Conservation (phyloP, 1,140 invertebrate genomes). For the Lutraria rhynchaena region DNA sequence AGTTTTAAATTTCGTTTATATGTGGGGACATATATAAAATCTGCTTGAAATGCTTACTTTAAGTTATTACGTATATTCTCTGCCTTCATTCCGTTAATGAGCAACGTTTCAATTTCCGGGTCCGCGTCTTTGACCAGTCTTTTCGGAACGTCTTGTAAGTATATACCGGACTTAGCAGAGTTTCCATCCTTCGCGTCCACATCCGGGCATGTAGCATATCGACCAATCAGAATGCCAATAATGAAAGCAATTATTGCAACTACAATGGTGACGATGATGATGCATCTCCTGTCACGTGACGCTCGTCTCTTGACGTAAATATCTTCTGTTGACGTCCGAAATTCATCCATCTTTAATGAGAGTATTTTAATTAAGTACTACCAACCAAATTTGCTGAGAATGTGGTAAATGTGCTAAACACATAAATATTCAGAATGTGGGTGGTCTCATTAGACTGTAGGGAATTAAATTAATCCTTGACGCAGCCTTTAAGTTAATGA, state of each 20-base stretch:
- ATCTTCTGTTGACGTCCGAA: conserved; percentile 3
- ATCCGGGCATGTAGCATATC: conserved; percentile 25
- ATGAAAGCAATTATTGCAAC: conserved; percentile 18
- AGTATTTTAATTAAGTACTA: background rate
- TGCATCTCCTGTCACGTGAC: conserved; percentile 34
- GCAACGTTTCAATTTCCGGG: conserved; percentile 34
- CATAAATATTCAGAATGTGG: no score
- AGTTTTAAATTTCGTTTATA: no score
- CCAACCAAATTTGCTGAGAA: no score
- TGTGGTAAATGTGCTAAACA: no score
- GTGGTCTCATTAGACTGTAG: no score
- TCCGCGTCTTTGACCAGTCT: conserved; percentile 50
- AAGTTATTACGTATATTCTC: conserved; percentile 68
- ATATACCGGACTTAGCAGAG: conserved; percentile 5
- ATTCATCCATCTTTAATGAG: background rate
- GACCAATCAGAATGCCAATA: conserved; percentile 45
- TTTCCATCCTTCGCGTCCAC: background rate
- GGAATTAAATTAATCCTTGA: no score
- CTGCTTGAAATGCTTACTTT: no score
- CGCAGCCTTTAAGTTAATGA: no score
- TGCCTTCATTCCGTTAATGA: conserved; percentile 58
- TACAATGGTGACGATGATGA: conserved; percentile 3
- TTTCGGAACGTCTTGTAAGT: conserved; percentile 5
- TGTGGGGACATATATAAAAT: no score
- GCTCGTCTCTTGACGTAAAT: background rate